Evolutionary conservation across 2,113 vertebrate genomes (phyloP).

Genomic region (Hystrix cristata): DNA sequence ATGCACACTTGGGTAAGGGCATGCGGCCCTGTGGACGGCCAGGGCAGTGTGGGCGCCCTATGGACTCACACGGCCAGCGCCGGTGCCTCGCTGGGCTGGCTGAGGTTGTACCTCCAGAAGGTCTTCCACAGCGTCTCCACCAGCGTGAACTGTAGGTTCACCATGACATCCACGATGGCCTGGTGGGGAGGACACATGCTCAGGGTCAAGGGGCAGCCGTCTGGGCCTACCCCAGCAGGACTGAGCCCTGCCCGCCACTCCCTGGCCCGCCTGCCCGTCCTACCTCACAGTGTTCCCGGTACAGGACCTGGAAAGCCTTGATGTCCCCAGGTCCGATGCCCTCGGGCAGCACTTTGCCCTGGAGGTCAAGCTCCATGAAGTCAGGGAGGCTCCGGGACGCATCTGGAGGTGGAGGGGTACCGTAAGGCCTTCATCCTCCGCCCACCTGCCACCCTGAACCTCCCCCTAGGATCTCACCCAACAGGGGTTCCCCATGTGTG

Average conservation of each 20-base stretch:
- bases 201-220: neutral
- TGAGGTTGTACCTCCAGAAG: constrained; percentile 95
- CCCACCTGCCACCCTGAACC: no score
- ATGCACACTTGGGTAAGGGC: neutral
- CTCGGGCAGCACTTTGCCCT: constrained; percentile 90
- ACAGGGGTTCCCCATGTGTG: neutral
- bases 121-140: constrained; percentile 97
- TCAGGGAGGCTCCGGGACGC: constrained; percentile 92
- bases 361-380: constrained; percentile 92
- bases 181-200: constrained; percentile 60
- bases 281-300: constrained; percentile 97
- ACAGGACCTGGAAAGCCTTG: constrained; percentile 93
- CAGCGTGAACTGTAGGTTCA: constrained; percentile 96
- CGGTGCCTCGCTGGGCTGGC: constrained; percentile 89
- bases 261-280: accelerated
- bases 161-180: constrained; percentile 96
- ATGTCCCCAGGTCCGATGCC: constrained; percentile 91
- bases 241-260: neutral
- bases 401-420: constrained; percentile 84
- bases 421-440: neutral
- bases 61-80: constrained; percentile 90
- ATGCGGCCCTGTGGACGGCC: neutral
- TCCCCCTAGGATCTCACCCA: neutral
- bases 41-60: accelerated
- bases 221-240: neutral